phyloP scores from a whole-genome alignment of 2,888 invertebrate genomes.

The Pseudoips prasinana region DNA sequence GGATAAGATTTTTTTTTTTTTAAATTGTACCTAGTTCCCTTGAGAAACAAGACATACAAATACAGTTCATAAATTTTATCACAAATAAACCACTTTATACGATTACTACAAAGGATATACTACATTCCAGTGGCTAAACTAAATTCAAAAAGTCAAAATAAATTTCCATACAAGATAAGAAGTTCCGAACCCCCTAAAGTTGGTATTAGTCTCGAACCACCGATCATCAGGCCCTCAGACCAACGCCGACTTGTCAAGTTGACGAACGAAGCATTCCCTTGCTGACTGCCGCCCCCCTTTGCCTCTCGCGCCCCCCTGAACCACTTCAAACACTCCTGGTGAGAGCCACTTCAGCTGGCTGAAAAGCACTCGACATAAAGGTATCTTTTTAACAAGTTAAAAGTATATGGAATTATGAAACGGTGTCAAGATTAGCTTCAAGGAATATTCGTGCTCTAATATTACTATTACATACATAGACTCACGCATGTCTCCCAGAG shows the following conservation, averaged over 20 bases:
- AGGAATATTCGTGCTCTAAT: slow-evolving; percentile 6
- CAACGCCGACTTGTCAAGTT: slow-evolving; percentile 73
- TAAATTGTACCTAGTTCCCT: no score
- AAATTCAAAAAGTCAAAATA: slow-evolving; percentile 1
- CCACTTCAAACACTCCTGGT: slow-evolving; percentile 16
- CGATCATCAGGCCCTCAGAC: slow-evolving; percentile 48
- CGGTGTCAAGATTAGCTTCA: slow-evolving; percentile 42
- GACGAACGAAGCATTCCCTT: slow-evolving; percentile 58
- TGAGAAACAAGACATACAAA: no score
- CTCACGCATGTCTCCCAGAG: no score
- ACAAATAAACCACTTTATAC: no score
- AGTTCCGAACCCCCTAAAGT: slow-evolving; percentile 50
- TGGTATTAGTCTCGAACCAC: slow-evolving; percentile 75
- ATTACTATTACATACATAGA: no score
- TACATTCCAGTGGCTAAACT: no score
- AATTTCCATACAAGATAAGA: slow-evolving; percentile 51
- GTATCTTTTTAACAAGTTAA: slow-evolving; percentile 64
- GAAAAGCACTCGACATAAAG: slow-evolving; percentile 44
- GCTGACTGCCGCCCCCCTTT: slow-evolving; percentile 29
- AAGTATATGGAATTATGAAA: slow-evolving; percentile 32
- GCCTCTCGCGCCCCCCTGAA: slow-evolving; percentile 23
- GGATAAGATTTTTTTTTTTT: no score
- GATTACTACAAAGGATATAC: no score
- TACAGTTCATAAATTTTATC: no score
- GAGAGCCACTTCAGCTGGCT: slow-evolving; percentile 22